Percentiles rank a stretch among this genome's conserved stretches.
phyloP scores from a whole-genome alignment of 2,888 invertebrate genomes.

The Epistrophella euchroma region DNA sequence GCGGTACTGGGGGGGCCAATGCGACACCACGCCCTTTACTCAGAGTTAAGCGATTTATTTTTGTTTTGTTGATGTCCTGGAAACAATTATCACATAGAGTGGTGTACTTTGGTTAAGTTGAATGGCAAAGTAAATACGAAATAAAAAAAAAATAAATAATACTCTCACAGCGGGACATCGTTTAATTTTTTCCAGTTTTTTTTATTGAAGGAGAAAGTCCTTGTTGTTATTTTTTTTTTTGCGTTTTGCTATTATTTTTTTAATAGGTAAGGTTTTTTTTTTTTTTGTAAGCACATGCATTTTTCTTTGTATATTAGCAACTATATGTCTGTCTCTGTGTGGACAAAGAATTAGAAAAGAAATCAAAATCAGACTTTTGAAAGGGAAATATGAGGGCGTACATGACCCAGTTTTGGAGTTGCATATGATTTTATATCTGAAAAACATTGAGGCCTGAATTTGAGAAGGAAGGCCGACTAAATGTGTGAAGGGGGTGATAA shows the following conservation, averaged over 20 bases:
- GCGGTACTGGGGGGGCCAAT: slow-evolving; percentile 29
- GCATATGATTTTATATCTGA: neutral
- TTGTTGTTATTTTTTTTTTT: slow-evolving; percentile 11
- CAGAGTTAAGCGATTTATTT: slow-evolving; percentile 50
- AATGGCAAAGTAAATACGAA: slow-evolving; percentile 37
- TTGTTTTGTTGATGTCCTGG: slow-evolving; percentile 59
- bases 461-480: slow-evolving; percentile 26
- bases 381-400: slow-evolving; percentile 27
- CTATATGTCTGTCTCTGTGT: slow-evolving; percentile 8
- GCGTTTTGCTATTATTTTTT: neutral
- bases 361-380: slow-evolving; percentile 62
- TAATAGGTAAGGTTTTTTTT: slow-evolving; percentile 41
- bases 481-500: slow-evolving; percentile 10
- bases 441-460: slow-evolving; percentile 18
- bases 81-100: slow-evolving; percentile 68
- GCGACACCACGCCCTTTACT: slow-evolving; percentile 59
- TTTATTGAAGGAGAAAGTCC: slow-evolving; percentile 23
- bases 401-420: slow-evolving; percentile 60
- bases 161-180: slow-evolving; percentile 54
- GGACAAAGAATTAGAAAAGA: slow-evolving; percentile 51
- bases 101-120: slow-evolving; percentile 38
- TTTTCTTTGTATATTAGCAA: neutral
- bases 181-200: slow-evolving; percentile 48
- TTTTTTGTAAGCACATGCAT: slow-evolving; percentile 6
- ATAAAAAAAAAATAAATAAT: slow-evolving; percentile 21